Evolutionary conservation across 2,113 vertebrate species (phyloP), one percentile per base, ranked within the genome.

Genomic region (Larimichthys polyactis): DNA sequence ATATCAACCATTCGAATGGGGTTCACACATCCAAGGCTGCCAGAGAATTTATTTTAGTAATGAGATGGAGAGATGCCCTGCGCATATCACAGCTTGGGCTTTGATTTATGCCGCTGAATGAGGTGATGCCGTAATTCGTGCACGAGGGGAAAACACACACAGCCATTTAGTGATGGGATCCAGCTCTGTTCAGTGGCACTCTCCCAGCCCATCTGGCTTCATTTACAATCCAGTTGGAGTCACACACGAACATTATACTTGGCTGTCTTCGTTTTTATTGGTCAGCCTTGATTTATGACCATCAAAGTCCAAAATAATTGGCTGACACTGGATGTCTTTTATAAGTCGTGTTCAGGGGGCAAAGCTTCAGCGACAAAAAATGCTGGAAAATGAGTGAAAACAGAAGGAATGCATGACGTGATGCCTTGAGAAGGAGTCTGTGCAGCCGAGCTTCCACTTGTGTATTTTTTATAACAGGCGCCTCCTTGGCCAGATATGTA

Each of bases 271-370:
- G 92, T 98, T 99, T 94, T 98, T 99, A 97, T 97, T 97, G 97
- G 97, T 99, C 98, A 98, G 97, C 97, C 96, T 97, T 99, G 98
- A 99, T 99, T 99, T 99, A 99, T 98, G 97, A 96, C 97, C 96
- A 98, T 99, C 97, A 99, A 98, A 99, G 97, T 97, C 96, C 96
- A 97, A 95, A 97, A 98, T 99, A 99, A 99, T 97, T 98, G 97
- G 97, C 96, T 95, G 96, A 97, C 97, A 97, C 96, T 96, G 95
- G 95, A 96, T 95, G 96, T 97, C 96, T 98, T 98, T 98, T 98
- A 97, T 97, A 97, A 97, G 96, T 96, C 96, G 95, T 97, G 96
- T 97, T 98, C 96, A 92, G 96, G 95, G 97, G 96, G 96, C 91
- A 97, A 97, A 81, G 78, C 86, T 77, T 85, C 72, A 79, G 84